Conservation (phyloP, 2,888 invertebrate genomes). For the Pemphredon lugubris region DNA sequence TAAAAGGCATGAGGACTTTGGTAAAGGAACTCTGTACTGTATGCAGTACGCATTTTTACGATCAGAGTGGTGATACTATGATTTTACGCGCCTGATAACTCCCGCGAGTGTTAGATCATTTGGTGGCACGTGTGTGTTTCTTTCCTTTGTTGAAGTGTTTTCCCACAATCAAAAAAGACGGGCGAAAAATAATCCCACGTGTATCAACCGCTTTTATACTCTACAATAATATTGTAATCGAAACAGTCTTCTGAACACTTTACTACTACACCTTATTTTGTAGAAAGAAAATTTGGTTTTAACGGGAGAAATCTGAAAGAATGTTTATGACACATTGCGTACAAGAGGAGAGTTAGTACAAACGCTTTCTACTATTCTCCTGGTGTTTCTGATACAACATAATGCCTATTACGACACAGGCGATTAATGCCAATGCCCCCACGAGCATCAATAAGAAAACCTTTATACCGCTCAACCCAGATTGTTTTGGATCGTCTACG, state of each 20-base stretch:
- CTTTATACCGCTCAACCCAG: constrained; percentile 93
- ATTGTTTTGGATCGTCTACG: constrained; percentile 92
- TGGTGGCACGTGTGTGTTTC: neutral
- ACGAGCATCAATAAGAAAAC: constrained; percentile 94
- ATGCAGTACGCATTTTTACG: constrained; percentile 35
- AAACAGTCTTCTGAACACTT: constrained; percentile 60
- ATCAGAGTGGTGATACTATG: constrained; percentile 29
- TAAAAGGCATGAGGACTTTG: constrained; percentile 46
- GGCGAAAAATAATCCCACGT: constrained; percentile 8
- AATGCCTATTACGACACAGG: constrained; percentile 92
- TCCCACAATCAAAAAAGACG: constrained; percentile 6
- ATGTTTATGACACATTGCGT: neutral
- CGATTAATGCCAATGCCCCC: constrained; percentile 91
- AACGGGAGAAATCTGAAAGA: constrained; percentile 37
- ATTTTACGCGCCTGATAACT: constrained; percentile 23
- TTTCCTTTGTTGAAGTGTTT: constrained; percentile 3
- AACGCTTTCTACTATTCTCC: constrained; percentile 93
- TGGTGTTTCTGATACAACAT: constrained; percentile 97
- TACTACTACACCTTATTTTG: constrained; percentile 36
- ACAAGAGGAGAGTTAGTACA: constrained; percentile 82
- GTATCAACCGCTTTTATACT: constrained; percentile 3
- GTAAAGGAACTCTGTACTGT: constrained; percentile 52
- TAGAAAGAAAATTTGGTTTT: constrained; percentile 38
- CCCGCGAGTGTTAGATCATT: neutral
- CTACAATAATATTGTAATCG: constrained; percentile 32